phyloP scores from a whole-genome alignment of 2,797 vertebrate genomes.

The Novumbra hubbsi region DNA sequence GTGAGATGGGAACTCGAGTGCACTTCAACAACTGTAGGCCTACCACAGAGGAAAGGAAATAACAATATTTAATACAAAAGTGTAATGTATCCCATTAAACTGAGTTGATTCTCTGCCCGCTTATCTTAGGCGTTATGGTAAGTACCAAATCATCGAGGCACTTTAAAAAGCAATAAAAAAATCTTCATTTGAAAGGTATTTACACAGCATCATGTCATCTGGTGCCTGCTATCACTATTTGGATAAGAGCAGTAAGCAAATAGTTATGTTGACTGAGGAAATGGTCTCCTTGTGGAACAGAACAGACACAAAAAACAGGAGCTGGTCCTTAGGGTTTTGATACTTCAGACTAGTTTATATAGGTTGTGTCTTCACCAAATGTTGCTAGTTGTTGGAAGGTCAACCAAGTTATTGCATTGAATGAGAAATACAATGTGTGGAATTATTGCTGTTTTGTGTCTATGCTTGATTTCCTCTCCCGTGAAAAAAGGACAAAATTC shows the following conservation, averaged over 20 bases:
- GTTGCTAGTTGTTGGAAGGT: not conserved
- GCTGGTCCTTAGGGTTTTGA: not conserved
- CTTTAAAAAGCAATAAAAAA: slow-evolving; percentile 6
- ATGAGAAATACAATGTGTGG: not conserved
- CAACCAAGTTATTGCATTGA: not conserved
- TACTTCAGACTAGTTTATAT: not conserved
- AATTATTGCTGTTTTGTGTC: not conserved
- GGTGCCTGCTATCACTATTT: slow-evolving; percentile 8
- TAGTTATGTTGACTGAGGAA: slow-evolving; percentile 1
- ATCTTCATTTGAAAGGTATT: slow-evolving; percentile 4
- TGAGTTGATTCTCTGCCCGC: not conserved
- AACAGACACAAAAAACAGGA: not conserved
- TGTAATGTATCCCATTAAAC: not conserved
- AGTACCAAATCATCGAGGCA: not conserved
- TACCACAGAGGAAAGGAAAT: not conserved
- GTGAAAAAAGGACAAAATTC: not conserved
- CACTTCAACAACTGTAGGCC: not conserved
- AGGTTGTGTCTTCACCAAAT: not conserved
- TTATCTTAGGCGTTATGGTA: not conserved
- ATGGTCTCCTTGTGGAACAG: not conserved
- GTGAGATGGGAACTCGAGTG: not conserved
- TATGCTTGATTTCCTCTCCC: not conserved
- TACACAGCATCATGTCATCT: not conserved
- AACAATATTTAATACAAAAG: not conserved
- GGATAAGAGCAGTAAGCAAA: not conserved